phyloP scores from a whole-genome alignment of 2,888 invertebrate species.

The Scotopteryx bipunctaria region DNA sequence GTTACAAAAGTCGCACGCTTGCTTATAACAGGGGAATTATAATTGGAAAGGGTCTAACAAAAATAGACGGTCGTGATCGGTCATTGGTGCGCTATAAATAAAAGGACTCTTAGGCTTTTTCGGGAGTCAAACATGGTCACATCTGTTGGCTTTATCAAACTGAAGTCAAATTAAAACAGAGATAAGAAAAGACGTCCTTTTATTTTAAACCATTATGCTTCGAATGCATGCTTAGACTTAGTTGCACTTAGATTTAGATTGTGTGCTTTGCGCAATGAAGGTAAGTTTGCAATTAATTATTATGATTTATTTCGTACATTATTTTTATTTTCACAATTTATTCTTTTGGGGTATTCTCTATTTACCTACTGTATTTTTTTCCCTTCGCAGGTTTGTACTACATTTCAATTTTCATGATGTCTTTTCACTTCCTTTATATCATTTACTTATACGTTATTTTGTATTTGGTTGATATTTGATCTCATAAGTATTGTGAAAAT shows the following conservation, averaged over 20 bases:
- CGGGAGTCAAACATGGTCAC: neutral
- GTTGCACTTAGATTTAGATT: conserved; percentile 28
- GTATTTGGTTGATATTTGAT: neutral
- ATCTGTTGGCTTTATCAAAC: too few relatives aligned
- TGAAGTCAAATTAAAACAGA: too few relatives aligned
- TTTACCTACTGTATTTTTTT: neutral
- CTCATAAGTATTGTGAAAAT: conserved; percentile 11
- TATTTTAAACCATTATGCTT: conserved; percentile 33
- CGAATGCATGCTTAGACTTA: conserved; percentile 27
- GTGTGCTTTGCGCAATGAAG: conserved; percentile 24
- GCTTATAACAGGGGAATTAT: too few relatives aligned
- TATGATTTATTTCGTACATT: neutral
- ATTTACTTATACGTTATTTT: neutral
- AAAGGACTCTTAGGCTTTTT: neutral
- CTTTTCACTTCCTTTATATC: neutral
- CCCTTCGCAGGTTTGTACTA: neutral
- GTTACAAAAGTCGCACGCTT: conserved; percentile 21
- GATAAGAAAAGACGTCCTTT: conserved; percentile 17
- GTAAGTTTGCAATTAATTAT: conserved; percentile 22
- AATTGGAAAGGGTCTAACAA: neutral
- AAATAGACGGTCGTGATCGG: neutral
- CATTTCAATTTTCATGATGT: conserved; percentile 27
- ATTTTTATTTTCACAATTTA: neutral
- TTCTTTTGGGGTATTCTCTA: neutral
- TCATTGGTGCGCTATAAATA: conserved; percentile 7